phyloP scores from a whole-genome alignment of 2,888 invertebrate genomes.

The Caenorhabditis japonica region DNA sequence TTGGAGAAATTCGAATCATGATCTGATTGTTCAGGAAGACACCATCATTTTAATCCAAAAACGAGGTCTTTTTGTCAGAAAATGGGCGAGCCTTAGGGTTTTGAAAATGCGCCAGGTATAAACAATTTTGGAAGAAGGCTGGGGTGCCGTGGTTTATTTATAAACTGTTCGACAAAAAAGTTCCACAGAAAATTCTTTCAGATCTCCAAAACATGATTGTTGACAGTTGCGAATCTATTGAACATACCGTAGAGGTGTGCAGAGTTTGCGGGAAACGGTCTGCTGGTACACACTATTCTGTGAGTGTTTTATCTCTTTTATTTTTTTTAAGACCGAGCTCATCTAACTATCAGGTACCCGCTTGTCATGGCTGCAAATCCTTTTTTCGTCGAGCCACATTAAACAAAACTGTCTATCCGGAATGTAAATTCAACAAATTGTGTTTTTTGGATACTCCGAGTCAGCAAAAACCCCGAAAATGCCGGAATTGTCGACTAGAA shows the following conservation, averaged over 20 bases:
- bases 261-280: constrained; percentile 35
- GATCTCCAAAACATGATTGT: constrained; percentile 8
- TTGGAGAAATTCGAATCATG: no score
- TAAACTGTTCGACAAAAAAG: no score
- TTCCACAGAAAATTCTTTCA: no score
- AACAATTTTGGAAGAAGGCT: no score
- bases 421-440: constrained; percentile 27
- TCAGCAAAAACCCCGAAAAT: constrained; percentile 13
- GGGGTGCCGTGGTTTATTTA: no score
- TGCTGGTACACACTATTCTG: constrained; percentile 41
- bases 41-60: no score
- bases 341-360: constrained; percentile 23
- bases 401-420: constrained; percentile 13
- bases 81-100: no score
- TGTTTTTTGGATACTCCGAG: constrained; percentile 9
- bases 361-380: constrained; percentile 45
- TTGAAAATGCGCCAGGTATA: no score
- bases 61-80: no score
- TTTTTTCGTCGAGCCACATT: constrained; percentile 36
- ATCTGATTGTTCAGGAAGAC: no score
- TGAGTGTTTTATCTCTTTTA: constrained; percentile 4
- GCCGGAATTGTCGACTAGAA: constrained; percentile 32
- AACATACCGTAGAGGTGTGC: constrained; percentile 23
- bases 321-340: no score
- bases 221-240: not conserved